phyloP scores from a whole-genome alignment of 2,113 vertebrate species.

The Serilophus lunatus region DNA sequence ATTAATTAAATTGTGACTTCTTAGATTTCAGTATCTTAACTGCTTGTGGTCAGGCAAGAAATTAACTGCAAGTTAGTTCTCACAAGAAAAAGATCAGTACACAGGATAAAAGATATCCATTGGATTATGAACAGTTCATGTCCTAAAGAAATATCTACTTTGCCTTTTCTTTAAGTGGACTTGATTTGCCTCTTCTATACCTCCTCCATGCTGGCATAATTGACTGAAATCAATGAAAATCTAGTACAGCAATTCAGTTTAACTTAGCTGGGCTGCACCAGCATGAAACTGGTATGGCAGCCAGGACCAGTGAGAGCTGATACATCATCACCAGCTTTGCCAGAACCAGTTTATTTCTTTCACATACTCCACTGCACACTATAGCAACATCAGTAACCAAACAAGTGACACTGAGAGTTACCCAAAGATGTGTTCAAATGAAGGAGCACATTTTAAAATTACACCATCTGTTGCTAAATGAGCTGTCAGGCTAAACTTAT shows the following conservation, averaged over 20 bases:
- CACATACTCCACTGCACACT: neutral
- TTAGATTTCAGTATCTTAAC: neutral
- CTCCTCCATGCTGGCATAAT: neutral
- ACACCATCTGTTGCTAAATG: neutral
- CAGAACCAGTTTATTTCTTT: neutral
- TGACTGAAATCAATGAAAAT: neutral
- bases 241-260: neutral
- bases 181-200: neutral
- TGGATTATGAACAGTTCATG: neutral
- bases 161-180: neutral
- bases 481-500: neutral
- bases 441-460: neutral
- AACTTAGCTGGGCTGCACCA: neutral
- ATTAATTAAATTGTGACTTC: neutral
- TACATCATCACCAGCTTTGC: accelerated
- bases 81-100: slow-evolving; percentile 23
- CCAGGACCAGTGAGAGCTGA: neutral
- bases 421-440: neutral
- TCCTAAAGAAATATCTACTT: neutral
- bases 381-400: neutral
- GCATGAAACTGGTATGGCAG: neutral
- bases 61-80: neutral
- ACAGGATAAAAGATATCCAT: neutral
- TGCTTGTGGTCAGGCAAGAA: neutral
- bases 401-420: neutral